Evolutionary conservation across 2,113 vertebrate species (phyloP), one percentile per base, ranked within the genome.

Genomic region (Eurypyga helias): DNA sequence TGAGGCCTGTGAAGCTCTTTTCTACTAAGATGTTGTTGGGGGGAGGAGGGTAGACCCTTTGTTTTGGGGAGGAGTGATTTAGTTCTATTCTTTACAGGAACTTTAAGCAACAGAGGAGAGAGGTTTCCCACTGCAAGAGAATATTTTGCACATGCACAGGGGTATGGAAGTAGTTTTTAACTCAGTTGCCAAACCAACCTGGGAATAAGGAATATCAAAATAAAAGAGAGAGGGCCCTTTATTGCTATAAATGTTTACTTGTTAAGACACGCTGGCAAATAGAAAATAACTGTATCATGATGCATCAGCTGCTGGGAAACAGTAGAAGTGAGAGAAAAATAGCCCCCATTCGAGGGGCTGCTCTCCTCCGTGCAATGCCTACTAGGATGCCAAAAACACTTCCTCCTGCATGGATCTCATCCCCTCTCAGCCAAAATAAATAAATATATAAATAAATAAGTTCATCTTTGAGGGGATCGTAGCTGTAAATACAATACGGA

Each of bases 401-500:
- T 72, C 46, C 80, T 20, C 23, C 58, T 87, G 29, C 3, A 0
- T 13, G 28, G 36, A 60, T 73, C 41, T 72, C 5, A 6, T 55
- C 18, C 58, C 8, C 31, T 81, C 34, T 38, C 75, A 83, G 58
- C 38, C 9, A 9, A 91, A 97, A 73, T 51, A 94, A 93, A 55
- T 54, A 91, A 70, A 55, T 34, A 66, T 90, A 72, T 29, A 90
- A 94, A 90, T 55, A 93, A 65, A 62, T 72, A 43, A 55, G 3
- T 49, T 33, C 17, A 41, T 36, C 66, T 78, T n/a, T 69, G 36
- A 87, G 33, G 61, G 43, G 13, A 95, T 19, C 6, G 2, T 79
- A 86, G 76, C n/a, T 87, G 82, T 93, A 94, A 96, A 89, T 84
- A 71, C 49, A 90, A 23, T 28, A 77, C 1, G 5, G 62, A 96